Evolutionary conservation across 1,140 invertebrate genomes (phyloP), one percentile per base, ranked within the genome.

Genomic region (Bombus difficillimus): DNA sequence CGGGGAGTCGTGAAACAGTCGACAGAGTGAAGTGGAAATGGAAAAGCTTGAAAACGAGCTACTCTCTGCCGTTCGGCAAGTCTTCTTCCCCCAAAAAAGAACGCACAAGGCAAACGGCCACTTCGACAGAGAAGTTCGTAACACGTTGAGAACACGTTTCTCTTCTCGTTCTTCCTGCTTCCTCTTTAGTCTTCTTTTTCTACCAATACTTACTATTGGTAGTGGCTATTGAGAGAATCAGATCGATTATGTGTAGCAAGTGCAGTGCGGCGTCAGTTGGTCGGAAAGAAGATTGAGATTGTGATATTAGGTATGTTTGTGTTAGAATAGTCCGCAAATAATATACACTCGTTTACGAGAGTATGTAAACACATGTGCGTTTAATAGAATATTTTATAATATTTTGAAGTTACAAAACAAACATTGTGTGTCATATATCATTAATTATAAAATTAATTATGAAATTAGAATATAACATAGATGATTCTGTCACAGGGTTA

Each of bases 21-120:
- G 53, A 69, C 47, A n/a, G 73, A 66, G 41, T 34, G 69, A 68
- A 85, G 77, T 86, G 82, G 84, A 89, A 90, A 90, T 89, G 86
- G 86, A 72, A 88, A 89, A 90, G 89, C 88, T 89, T 79, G 75
- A 76, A 80, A 82, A 87, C 82, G 82, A 87, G 86, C 74, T 86
- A 78, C 85, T 88, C 74, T 85, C 74, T 28, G 39, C 66, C 57
- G 81, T 77, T 86, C 28, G 66, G 64, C 73, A 87, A 89, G 73
- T 85, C 87, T 87, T 71, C 82, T 77, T 68, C 59, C 22, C 32
- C 39, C n/a, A 3, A 77, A 81, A 90, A 90, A 83, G 86, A 85
- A 86, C 28, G 15, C n/a, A 68, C 43, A 74, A 86, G 72, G 66
- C 47, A 77, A 86, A 75, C 68, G 53, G 22, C 41, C 68, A 76